phyloP scores from a whole-genome alignment of 2,797 vertebrate genomes.

The Buphagus erythrorhynchus region DNA sequence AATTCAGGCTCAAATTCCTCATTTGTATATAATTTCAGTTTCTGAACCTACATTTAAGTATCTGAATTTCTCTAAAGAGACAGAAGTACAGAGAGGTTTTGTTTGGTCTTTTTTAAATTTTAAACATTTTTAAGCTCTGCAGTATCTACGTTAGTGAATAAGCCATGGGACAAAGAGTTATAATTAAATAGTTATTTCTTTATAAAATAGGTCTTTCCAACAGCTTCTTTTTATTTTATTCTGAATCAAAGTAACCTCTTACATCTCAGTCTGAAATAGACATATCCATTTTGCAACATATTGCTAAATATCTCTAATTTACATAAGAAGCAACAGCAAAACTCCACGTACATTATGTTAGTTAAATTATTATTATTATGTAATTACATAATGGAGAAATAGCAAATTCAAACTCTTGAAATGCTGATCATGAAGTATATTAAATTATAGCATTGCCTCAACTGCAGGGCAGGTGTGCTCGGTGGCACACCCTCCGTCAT shows the following conservation, averaged over 20 bases:
- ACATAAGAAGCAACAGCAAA: conserved; percentile 60
- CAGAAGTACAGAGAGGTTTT: neutral
- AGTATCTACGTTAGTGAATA: neutral
- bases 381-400: conserved; percentile 68
- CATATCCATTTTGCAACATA: conserved; percentile 44
- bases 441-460: conserved; percentile 35
- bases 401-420: conserved; percentile 62
- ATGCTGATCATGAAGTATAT: conserved; percentile 20
- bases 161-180: neutral
- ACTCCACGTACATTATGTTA: conserved; percentile 23
- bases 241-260: conserved; percentile 46
- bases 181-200: conserved; percentile 35
- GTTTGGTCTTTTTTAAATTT: neutral
- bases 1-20: neutral
- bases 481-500: neutral
- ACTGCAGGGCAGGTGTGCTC: neutral
- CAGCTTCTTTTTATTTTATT: conserved; percentile 6
- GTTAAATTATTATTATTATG: conserved; percentile 58
- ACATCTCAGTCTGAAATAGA: conserved; percentile 49
- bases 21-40: conserved; percentile 17
- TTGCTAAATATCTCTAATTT: conserved; percentile 53
- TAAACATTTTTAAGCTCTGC: conserved; percentile 20
- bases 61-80: conserved; percentile 28
- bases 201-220: conserved; percentile 31
- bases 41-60: conserved; percentile 43